Evolutionary conservation across 2,888 invertebrate genomes (phyloP).

Genomic region (Isoperla grammatica): DNA sequence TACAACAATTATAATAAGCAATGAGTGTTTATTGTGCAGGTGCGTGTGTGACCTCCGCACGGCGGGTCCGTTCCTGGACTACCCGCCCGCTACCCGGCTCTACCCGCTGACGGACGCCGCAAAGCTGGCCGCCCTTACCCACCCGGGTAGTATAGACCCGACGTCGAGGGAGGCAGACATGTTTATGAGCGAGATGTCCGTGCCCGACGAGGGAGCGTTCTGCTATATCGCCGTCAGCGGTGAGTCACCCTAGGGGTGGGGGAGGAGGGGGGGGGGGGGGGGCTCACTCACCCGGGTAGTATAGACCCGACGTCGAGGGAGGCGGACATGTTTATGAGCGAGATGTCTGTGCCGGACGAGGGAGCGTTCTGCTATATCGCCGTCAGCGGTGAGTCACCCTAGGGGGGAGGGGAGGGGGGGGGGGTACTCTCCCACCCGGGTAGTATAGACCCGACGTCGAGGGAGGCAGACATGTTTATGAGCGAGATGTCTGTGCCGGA

Average conservation of each 20-base stretch:
- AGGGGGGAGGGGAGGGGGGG: too few species aligned
- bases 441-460: conserved; percentile 47
- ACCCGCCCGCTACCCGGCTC: conserved; percentile 44
- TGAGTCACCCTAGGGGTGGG: too few species aligned
- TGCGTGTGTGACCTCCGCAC: conserved; percentile 45
- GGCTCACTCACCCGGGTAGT: too few species aligned
- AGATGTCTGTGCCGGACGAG: conserved; percentile 47
- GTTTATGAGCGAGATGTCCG: conserved; percentile 46
- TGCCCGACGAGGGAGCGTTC: conserved; percentile 51
- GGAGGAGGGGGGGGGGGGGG: too few species aligned
- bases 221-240: conserved; percentile 52
- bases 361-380: conserved; percentile 54
- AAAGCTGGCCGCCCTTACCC: conserved; percentile 41
- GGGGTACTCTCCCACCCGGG: too few species aligned
- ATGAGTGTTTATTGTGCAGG: too few species aligned
- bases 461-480: conserved; percentile 47
- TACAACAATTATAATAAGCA: too few species aligned
- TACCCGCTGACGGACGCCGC: conserved; percentile 44
- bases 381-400: conserved; percentile 48
- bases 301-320: conserved; percentile 47
- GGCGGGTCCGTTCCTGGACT: conserved; percentile 47
- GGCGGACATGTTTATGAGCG: conserved; percentile 46
- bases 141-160: conserved; percentile 46
- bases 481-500: conserved; percentile 46
- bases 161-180: conserved; percentile 45